A percentile compares a stretch with the other conserved stretches of the same genome.
These are phyloP conservation scores for Salvelinus fontinalis DNA, from an alignment of 2,113 vertebrate genomes.

Conservation along the genomic window DNA sequence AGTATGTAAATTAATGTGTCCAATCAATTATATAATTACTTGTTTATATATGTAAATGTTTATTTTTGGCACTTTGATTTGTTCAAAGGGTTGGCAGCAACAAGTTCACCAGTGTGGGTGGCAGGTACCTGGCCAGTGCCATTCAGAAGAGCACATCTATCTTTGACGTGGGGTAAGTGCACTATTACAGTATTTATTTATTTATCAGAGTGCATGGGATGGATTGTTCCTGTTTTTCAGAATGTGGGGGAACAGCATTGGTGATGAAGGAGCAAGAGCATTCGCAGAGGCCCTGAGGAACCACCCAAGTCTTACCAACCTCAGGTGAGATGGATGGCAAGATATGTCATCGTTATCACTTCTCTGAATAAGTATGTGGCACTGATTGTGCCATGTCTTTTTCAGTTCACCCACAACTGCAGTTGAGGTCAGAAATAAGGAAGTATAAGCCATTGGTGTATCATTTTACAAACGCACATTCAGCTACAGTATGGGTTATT, in stretches of 20 bases:
- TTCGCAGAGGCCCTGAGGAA: conserved; percentile 87
- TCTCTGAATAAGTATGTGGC: too few species aligned
- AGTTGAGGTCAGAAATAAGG: too few species aligned
- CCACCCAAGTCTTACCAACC: conserved; percentile 81
- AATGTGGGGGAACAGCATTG: conserved; percentile 95
- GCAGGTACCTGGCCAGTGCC: conserved; percentile 79
- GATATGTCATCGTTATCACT: background rate
- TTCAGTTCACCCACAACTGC: background rate
- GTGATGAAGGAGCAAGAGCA: conserved; percentile 87
- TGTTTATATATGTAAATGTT: background rate
- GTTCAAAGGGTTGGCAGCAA: conserved; percentile 85
- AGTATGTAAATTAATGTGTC: conserved; percentile 74
- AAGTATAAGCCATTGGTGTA: background rate
- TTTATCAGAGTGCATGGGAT: background rate
- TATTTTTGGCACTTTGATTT: background rate
- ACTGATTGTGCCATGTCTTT: background rate
- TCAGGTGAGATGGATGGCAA: conserved; percentile 76
- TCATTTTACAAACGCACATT: too few species aligned
- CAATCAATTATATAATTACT: background rate
- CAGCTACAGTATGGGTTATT: too few species aligned
- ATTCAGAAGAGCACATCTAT: conserved; percentile 87
- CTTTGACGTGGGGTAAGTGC: conserved; percentile 85
- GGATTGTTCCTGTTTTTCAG: conserved; percentile 63
- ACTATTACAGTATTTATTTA: background rate
- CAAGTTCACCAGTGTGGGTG: conserved; percentile 84